phyloP scores from a whole-genome alignment of 2,888 invertebrate species.

The Charanyca ferruginea region DNA sequence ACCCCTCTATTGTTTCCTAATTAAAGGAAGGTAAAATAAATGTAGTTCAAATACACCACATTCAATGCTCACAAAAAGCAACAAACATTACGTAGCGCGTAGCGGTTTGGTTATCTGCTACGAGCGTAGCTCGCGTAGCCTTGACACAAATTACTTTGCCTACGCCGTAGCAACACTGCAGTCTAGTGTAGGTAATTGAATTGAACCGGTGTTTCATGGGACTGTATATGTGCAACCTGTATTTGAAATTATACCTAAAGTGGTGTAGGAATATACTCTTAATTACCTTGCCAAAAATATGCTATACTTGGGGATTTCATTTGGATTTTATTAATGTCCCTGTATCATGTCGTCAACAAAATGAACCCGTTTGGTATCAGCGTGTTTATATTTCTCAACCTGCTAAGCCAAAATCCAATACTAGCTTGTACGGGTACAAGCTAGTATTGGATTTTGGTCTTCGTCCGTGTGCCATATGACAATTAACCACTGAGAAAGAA shows the following conservation, averaged over 20 bases:
- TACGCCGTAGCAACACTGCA: conserved; percentile 44
- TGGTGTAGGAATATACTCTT: not conserved
- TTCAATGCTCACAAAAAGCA: not conserved
- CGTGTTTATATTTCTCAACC: no score
- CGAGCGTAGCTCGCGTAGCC: conserved; percentile 41
- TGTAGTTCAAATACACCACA: no score
- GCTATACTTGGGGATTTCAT: not conserved
- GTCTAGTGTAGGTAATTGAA: conserved; percentile 14
- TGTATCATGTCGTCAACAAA: no score
- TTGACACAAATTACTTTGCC: conserved; percentile 32
- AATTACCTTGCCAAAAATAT: not conserved
- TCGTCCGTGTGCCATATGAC: no score
- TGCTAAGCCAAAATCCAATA: no score
- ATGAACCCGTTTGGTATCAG: no score
- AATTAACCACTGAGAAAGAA: no score
- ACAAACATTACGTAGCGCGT: conserved; percentile 14
- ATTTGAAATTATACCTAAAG: conserved; percentile 12
- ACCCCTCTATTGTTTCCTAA: no score
- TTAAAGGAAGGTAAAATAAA: no score
- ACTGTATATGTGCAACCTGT: not conserved
- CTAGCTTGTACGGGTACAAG: no score
- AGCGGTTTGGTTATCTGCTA: conserved; percentile 35
- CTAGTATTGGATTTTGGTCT: no score
- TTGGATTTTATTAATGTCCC: no score
- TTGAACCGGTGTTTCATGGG: conserved; percentile 13